Percentiles rank a stretch among this genome's conserved stretches.
phyloP scores from a whole-genome alignment of 1,140 invertebrate genomes.

The Saccostrea echinata region DNA sequence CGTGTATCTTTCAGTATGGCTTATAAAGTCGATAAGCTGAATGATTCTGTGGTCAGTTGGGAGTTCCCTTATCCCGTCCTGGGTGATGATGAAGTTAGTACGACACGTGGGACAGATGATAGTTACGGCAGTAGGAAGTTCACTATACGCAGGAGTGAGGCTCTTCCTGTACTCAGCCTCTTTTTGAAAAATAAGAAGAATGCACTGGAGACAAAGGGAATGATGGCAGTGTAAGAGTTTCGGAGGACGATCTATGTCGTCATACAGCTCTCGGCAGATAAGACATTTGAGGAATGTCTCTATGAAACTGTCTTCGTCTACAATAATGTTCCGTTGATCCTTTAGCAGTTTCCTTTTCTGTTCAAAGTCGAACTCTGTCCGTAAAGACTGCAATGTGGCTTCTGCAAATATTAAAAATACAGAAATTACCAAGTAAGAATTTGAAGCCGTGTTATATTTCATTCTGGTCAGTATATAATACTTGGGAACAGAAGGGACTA shows the following conservation, averaged over 20 bases:
- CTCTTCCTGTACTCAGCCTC: slow-evolving; percentile 63
- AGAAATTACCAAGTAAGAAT: not conserved
- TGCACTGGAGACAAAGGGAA: slow-evolving; percentile 80
- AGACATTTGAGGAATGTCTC: slow-evolving; percentile 68
- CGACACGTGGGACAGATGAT: slow-evolving; percentile 69
- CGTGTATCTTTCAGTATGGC: slow-evolving; percentile 66
- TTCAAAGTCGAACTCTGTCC: slow-evolving; percentile 32
- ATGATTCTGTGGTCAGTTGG: slow-evolving; percentile 71
- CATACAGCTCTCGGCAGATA: slow-evolving; percentile 63
- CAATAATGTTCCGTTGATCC: slow-evolving; percentile 59
- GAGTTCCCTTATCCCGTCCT: slow-evolving; percentile 64
- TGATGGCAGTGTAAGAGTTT: slow-evolving; percentile 76
- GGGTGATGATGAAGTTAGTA: slow-evolving; percentile 65
- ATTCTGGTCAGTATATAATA: no score
- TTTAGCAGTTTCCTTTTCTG: not conserved
- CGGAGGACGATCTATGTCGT: slow-evolving; percentile 59
- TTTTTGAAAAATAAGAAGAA: slow-evolving; percentile 74
- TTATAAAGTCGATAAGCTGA: slow-evolving; percentile 71
- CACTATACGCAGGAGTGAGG: slow-evolving; percentile 56
- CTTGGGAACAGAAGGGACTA: no score
- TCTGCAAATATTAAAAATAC: not conserved
- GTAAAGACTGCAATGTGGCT: not conserved
- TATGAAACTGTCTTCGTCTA: slow-evolving; percentile 70
- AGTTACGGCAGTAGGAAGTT: slow-evolving; percentile 63
- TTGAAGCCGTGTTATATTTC: not conserved